Evolutionary conservation across 2,113 vertebrate species (phyloP), one percentile per base, ranked within the genome.

Genomic region (Hippoglossus stenolepis): DNA sequence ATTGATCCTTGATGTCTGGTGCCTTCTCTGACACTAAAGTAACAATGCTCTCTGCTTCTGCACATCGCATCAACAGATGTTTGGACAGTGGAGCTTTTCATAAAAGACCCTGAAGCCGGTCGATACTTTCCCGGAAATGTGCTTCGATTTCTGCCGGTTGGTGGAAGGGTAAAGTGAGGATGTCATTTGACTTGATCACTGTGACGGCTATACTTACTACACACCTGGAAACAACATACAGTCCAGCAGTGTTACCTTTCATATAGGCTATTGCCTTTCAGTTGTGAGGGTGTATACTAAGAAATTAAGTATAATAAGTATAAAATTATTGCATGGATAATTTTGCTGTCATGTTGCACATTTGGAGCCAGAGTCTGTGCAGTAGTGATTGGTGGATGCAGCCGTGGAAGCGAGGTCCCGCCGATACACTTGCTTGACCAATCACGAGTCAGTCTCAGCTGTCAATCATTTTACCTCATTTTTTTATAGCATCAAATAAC

Each of bases 21-120:
- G 75, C 73, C 62, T 75, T 86, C 77, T 67, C 69, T 47, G 79
- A 77, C 64, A 64, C 79, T 81, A 63, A 70, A 85, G 79, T 77
- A 92, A 88, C 90, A 87, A 82, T 73, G 73, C 80, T 85, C 70
- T 79, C 83, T 74, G 65, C 85, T 40, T 57, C 70, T 86, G 73
- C 79, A 84, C 85, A 90, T 88, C 80, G 18, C 83, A 85, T 89
- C 85, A 83, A 80, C 85, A 90, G 85, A 89, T 87, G 89, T 89
- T 88, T 73, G 90, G 88, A 90, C 89, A 90, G 85, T 82, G 73
- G 54, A 81, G 82, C 84, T 83, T 90, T 91, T 91, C 87, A 82
- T 89, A 81, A 89, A 88, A 86, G 73, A 87, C 57, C 77, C 78
- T 72, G 43, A 70, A 72, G 70, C 61, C 40, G 69, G 78, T 93